Base-by-base conservation (phyloP, 2,113 vertebrate species). In the human region DNA sequence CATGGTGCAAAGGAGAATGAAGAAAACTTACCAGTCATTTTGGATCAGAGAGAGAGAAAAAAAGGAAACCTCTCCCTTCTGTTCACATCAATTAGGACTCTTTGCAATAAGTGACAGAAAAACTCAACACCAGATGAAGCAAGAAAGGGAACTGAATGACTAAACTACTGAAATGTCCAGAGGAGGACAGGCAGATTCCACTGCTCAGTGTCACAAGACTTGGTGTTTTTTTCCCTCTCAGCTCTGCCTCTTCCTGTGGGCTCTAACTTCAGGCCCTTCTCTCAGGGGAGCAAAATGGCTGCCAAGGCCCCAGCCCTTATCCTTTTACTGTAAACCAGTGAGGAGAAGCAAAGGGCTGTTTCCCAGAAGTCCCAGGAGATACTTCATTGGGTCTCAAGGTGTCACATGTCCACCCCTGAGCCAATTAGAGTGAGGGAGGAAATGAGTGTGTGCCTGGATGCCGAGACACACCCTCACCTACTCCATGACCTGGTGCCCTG, bases 381-480 rank as follows among this genome's bases (percentile, higher is more conserved):
- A 73, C 5, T 1, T 89, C 23, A 27, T 0, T 43, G 45, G 73
- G 8, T 35, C 55, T 66, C 55, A 38, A 35, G 14, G 17, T 45
- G 3, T 55, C 45, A 73, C 12, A 3, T 61, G 27, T 3, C 43
- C 20, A 20, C 22, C 7, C 12, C 52, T 32, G 43, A 64, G 27
- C 20, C 23, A 35, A 8, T 57, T 32, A 6, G 20, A 14, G 3
- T n/a, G 4, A 57, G 11, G 40, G 13, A 52, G 43, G 27, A n/a
- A 61, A 8, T 6, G 25, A 35, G 4, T 4, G 18, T 0, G 5
- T 17, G 32, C 20, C 70, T 1, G 3, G 78, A 52, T 2, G 43
- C 38, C 0, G 17, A 57, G 30, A 55, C 30, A 18, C 1, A 5
- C 1, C 3, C 3, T 52, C 23, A 4, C 4, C 40, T 6, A 6